Evolutionary conservation across 2,888 invertebrate genomes (phyloP).

Genomic region (Tolmerus cingulatus): DNA sequence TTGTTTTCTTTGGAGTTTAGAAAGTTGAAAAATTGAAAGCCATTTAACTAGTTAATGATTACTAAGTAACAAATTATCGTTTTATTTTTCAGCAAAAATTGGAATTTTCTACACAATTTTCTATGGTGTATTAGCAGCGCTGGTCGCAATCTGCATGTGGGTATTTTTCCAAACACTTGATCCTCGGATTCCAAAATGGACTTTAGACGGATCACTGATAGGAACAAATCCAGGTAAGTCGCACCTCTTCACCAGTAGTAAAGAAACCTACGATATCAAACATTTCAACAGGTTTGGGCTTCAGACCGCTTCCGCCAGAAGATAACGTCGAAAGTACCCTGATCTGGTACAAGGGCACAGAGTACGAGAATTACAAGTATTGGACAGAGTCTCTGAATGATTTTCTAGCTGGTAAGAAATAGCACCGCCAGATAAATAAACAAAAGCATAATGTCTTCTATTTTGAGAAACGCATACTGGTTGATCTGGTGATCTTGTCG

Average conservation of each 20-base stretch:
- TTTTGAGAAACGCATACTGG: background rate
- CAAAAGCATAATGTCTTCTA: background rate
- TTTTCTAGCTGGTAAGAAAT: conserved; percentile 78
- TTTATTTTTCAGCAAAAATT: conserved; percentile 81
- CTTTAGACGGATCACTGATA: conserved; percentile 83
- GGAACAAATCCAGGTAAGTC: conserved; percentile 85
- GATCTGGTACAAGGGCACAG: conserved; percentile 91
- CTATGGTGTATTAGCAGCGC: conserved; percentile 88
- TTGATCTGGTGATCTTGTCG: background rate
- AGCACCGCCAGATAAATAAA: background rate
- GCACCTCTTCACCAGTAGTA: background rate
- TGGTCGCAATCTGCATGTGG: conserved; percentile 94
- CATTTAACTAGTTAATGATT: background rate
- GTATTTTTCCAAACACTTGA: conserved; percentile 92
- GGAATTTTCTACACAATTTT: conserved; percentile 94
- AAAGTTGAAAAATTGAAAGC: background rate
- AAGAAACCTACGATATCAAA: background rate
- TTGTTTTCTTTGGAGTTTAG: background rate
- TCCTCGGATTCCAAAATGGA: conserved; percentile 89
- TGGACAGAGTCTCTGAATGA: conserved; percentile 80
- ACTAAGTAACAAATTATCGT: background rate
- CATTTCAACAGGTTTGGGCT: conserved; percentile 76
- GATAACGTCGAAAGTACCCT: conserved; percentile 92
- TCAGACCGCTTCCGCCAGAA: conserved; percentile 88
- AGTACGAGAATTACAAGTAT: conserved; percentile 75